Evolutionary conservation across 2,888 invertebrate genomes (phyloP).

Genomic region (Agriopis leucophaearia): DNA sequence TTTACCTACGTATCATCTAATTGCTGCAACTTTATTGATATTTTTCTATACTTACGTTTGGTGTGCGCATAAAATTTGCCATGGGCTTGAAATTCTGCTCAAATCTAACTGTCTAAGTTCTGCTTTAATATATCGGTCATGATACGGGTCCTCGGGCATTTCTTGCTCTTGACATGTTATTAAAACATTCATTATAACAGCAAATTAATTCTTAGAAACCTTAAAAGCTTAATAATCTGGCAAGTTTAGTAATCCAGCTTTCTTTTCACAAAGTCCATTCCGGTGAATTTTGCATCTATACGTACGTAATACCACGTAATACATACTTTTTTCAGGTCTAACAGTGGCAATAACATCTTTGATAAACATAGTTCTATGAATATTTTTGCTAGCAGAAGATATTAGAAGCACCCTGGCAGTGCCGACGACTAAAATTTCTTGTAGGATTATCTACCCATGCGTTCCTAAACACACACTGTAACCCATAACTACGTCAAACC

Average conservation of each 20-base stretch:
- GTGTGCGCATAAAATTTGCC: not conserved
- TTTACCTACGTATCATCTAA: too few relatives aligned
- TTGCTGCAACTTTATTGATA: too few relatives aligned
- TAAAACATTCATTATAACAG: not conserved
- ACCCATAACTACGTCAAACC: slow-evolving; percentile 20
- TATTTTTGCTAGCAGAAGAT: too few relatives aligned
- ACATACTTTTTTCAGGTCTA: too few relatives aligned
- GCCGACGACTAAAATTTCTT: not conserved
- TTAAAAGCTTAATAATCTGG: too few relatives aligned
- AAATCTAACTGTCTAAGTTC: too few relatives aligned
- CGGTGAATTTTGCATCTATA: too few relatives aligned
- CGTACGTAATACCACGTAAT: too few relatives aligned
- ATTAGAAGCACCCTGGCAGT: not conserved
- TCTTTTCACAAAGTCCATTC: too few relatives aligned
- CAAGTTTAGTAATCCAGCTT: too few relatives aligned
- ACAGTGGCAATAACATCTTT: too few relatives aligned
- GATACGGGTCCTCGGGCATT: slow-evolving; percentile 11
- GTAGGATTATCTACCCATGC: not conserved
- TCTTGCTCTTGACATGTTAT: slow-evolving; percentile 13
- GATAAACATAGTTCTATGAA: too few relatives aligned
- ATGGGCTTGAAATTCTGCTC: not conserved
- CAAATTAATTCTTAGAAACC: not conserved
- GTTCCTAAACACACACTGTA: slow-evolving; percentile 20
- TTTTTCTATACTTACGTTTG: not conserved
- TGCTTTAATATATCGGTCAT: not conserved